phyloP scores from a whole-genome alignment of 2,797 vertebrate genomes.

The Syncerus caffer region DNA sequence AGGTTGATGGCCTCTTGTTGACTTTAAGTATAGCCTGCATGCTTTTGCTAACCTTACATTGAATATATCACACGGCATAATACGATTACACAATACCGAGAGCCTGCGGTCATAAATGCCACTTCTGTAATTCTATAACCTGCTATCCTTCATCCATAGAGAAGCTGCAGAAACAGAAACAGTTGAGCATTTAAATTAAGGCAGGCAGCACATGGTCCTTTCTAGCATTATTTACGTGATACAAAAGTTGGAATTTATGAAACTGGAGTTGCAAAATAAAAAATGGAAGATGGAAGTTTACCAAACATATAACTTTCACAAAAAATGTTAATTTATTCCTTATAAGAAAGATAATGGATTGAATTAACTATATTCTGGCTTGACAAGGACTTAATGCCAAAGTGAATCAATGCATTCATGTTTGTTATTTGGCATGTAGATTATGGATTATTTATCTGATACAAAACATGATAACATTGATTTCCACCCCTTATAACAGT shows the following conservation, averaged over 20 bases:
- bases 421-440: not conserved
- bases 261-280: not conserved
- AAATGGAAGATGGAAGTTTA: not conserved
- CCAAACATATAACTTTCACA: not conserved
- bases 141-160: not conserved
- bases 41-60: constrained; percentile 39
- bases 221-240: not conserved
- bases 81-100: not conserved
- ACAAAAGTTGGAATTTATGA: constrained; percentile 11
- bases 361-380: not conserved
- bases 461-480: not conserved
- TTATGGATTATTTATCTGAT: not conserved
- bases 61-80: not conserved
- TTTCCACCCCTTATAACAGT: not conserved
- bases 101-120: not conserved
- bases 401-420: not conserved
- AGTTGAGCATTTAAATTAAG: not conserved
- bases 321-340: constrained; percentile 7
- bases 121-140: constrained; percentile 11
- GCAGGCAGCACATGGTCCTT: not conserved
- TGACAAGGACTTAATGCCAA: not conserved
- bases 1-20: constrained; percentile 28
- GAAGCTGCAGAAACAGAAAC: constrained; percentile 27
- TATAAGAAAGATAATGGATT: not conserved
- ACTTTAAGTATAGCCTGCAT: constrained; percentile 43